Conservation (phyloP, 2,113 vertebrate genomes). For the Pterophyllum scalare region DNA sequence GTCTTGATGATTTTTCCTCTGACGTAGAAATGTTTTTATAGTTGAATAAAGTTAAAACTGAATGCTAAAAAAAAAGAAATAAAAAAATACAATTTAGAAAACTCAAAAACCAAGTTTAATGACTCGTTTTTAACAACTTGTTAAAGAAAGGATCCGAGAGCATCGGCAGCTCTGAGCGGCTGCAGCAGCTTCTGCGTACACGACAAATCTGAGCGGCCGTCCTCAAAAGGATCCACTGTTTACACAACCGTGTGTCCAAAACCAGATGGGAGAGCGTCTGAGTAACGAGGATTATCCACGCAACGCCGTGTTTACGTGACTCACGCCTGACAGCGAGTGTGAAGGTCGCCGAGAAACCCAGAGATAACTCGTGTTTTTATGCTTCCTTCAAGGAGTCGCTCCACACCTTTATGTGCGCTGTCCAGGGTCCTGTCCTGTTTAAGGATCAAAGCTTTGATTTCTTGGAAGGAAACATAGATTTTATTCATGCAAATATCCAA, state of each 20-base stretch:
- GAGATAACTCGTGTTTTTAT: accelerated
- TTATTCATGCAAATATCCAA: neutral
- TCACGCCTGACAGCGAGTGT: neutral
- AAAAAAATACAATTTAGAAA: too few species aligned
- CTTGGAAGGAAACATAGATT: neutral
- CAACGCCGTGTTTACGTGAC: neutral
- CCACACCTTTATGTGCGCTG: neutral
- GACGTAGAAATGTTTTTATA: too few species aligned
- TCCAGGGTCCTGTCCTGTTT: neutral
- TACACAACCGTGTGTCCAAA: neutral
- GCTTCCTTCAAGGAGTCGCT: neutral
- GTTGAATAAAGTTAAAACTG: too few species aligned
- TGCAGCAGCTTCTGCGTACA: neutral
- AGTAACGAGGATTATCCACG: neutral
- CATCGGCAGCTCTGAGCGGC: neutral
- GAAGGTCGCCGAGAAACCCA: neutral
- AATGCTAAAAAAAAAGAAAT: too few species aligned
- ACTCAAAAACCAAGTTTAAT: too few species aligned
- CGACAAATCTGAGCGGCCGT: neutral
- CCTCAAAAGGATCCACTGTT: neutral
- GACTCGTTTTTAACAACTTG: too few species aligned
- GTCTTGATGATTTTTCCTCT: too few species aligned
- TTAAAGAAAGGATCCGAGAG: neutral
- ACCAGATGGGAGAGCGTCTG: neutral
- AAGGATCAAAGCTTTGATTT: accelerated